Evolutionary conservation across 2,797 vertebrate genomes (phyloP), one percentile per base, ranked within the genome.

Genomic region (Dicrostonyx torquatus): DNA sequence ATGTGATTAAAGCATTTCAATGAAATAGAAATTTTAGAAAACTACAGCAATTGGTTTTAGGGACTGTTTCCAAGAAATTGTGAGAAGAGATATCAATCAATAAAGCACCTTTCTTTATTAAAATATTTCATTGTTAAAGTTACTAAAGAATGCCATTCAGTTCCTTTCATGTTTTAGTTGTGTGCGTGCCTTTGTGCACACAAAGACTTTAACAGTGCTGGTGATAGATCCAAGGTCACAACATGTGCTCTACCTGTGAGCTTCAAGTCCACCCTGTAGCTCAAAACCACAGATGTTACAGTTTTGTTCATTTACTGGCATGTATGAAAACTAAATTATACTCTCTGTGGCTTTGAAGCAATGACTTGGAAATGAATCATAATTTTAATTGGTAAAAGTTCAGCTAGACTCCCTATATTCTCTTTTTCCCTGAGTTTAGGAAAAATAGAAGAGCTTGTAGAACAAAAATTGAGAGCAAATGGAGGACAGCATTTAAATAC

Each of bases 341-440:
- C 26, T 93, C 53, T n/a, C 64, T 85, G 12, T 82, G 94, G 18
- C 31, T 93, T 96, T 94, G 89, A 97, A 64, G n/a, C 91, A 87
- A 60, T 87, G 31, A 87, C 55, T 97, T 97, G 80, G 84, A 96
- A 95, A 92, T 96, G 79, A 90, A 92, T 96, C n/a, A 79, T 87
- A 91, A 68, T 94, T 94, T 94, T 91, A 90, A 96, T 22, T 43
- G 43, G 58, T 94, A 45, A 88, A 94, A 94, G 75, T 94, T 91
- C 89, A 83, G 40, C 53, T 40, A 26, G n/a, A 76, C 55, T 94
- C 68, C 66, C 89, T 95, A 48, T 4, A 40, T 77, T 31, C 86
- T 91, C 26, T 87, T 96, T 95, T 12, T 70, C 60, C 94, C 76
- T 5, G 37, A 83, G 37, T 86, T 96, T 93, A 95, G 94, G 89